Evolutionary conservation across 2,888 invertebrate species (phyloP).

Genomic region (Dolichomitus sp.): DNA sequence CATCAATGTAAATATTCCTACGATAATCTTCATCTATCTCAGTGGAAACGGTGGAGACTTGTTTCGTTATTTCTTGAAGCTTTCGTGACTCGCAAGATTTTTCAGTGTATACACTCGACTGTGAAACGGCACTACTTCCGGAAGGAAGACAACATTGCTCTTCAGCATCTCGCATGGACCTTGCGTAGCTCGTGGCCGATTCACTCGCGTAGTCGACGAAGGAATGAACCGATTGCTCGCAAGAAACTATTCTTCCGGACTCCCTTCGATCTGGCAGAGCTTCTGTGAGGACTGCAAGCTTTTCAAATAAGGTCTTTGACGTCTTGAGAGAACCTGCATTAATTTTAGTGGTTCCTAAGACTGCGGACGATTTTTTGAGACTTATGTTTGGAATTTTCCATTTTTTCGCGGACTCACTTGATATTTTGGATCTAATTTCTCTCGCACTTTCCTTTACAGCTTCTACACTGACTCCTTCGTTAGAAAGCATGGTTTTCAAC

Average conservation of each 20-base stretch:
- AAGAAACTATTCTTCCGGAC: not conserved
- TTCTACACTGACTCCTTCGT: slow-evolving; percentile 49
- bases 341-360: not conserved
- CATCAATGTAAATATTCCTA: slow-evolving; percentile 32
- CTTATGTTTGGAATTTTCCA: slow-evolving; percentile 23
- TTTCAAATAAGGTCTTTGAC: slow-evolving; percentile 53
- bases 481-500: slow-evolving; percentile 64
- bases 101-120: slow-evolving; percentile 12
- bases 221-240: slow-evolving; percentile 37
- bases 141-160: slow-evolving; percentile 47
- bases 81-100: slow-evolving; percentile 24
- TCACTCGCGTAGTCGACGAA: slow-evolving; percentile 37
- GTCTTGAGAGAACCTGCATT: slow-evolving; percentile 18
- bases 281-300: slow-evolving; percentile 54
- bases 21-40: slow-evolving; percentile 43
- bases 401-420: slow-evolving; percentile 30
- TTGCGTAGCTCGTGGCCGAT: slow-evolving; percentile 36
- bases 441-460: slow-evolving; percentile 11
- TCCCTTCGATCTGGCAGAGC: slow-evolving; percentile 10
- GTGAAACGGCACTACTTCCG: slow-evolving; percentile 17
- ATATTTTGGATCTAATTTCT: slow-evolving; percentile 39
- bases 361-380: not conserved
- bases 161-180: slow-evolving; percentile 46
- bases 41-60: slow-evolving; percentile 10
- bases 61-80: slow-evolving; percentile 24